These are phyloP conservation scores for Malacoraja senta DNA, from an alignment of 2,797 vertebrate species.

Conservation along the genomic window DNA sequence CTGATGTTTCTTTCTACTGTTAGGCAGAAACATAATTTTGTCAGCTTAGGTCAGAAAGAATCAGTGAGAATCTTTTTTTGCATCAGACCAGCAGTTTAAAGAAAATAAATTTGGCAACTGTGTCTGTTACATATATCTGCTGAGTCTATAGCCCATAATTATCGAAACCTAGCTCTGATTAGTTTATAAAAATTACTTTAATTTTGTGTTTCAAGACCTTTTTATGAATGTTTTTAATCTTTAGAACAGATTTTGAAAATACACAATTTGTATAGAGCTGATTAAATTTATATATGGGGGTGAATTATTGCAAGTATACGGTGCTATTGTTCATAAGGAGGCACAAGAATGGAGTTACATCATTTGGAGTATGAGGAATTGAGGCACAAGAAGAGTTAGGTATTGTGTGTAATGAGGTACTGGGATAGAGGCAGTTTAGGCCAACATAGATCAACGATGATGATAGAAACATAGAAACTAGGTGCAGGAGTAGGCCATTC, in stretches of 20 bases:
- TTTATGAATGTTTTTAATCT: no score
- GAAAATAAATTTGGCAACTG: neutral
- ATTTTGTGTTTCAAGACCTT: no score
- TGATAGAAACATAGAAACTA: no score
- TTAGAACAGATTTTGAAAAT: neutral
- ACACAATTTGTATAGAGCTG: neutral
- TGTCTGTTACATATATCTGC: neutral
- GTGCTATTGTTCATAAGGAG: neutral
- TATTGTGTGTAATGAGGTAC: no score
- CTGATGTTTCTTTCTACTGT: neutral
- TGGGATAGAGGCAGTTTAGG: no score
- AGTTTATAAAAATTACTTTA: no score
- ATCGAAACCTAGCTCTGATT: neutral
- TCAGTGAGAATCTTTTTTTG: neutral
- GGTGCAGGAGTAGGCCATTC: no score
- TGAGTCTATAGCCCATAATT: neutral
- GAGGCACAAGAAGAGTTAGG: no score
- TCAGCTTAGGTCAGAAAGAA: neutral
- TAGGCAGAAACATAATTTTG: neutral
- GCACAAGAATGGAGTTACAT: neutral
- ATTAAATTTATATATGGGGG: neutral
- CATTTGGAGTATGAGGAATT: no score
- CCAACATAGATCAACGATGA: no score
- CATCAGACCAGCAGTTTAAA: neutral
- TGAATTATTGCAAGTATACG: neutral